Evolutionary conservation across 2,113 vertebrate genomes (phyloP).

Genomic region (Patagioenas fasciata): DNA sequence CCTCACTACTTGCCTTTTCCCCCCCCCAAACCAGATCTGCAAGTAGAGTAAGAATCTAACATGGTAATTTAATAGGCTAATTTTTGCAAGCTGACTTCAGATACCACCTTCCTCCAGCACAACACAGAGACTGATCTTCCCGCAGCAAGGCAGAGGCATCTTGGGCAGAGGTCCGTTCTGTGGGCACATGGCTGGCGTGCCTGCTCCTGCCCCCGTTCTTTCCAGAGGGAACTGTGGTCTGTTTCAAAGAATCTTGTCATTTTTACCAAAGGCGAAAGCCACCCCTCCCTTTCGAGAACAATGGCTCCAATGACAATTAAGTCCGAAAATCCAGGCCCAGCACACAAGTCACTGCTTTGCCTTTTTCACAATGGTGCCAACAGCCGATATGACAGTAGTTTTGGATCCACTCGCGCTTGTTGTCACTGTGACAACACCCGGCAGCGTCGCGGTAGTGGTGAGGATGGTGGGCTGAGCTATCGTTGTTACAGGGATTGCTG

Average conservation of each 20-base stretch:
- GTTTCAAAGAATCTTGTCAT: conserved; percentile 39
- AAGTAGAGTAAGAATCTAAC: not conserved
- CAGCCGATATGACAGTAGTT: conserved; percentile 96
- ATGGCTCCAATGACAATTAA: not conserved
- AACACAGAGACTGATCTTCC: not conserved
- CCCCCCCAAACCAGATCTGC: not conserved
- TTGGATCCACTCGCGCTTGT: conserved; percentile 97
- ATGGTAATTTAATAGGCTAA: not conserved
- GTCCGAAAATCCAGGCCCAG: conserved; percentile 44
- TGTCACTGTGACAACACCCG: conserved; percentile 93
- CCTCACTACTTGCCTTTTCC: not conserved
- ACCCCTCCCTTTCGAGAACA: not conserved
- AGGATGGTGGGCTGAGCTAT: conserved; percentile 92
- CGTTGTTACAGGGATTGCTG: conserved; percentile 90
- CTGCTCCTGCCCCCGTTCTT: conserved; percentile 13
- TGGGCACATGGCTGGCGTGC: conserved; percentile 24
- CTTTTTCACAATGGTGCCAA: conserved; percentile 97
- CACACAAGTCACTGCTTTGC: conserved; percentile 89
- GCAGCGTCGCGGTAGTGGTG: conserved; percentile 91
- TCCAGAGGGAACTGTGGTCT: conserved; percentile 3
- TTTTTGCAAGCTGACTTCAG: not conserved
- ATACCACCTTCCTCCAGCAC: not conserved
- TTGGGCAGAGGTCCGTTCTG: conserved; percentile 19
- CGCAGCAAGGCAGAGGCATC: conserved; percentile 13
- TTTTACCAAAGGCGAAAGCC: conserved; percentile 23